These are phyloP conservation scores for Himalopsyche phryganea DNA, from an alignment of 1,140 invertebrate species.

Conservation along the genomic window DNA sequence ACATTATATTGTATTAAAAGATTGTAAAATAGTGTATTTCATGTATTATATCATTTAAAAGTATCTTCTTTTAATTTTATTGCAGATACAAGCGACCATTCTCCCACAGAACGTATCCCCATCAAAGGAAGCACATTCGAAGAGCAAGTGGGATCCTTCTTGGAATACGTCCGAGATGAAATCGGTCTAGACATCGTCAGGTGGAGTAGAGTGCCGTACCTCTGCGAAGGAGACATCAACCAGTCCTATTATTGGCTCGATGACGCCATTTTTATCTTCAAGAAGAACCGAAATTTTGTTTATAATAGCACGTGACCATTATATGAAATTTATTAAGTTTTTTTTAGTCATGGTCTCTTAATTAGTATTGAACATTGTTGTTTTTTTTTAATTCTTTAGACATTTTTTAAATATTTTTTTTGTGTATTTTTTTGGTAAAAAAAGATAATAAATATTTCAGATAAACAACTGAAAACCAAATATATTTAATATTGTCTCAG, in stretches of 20 bases:
- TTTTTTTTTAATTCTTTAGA: neutral
- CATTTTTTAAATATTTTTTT: neutral
- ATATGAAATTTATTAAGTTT: neutral
- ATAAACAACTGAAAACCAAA: too few relatives aligned
- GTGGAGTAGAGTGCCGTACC: constrained; percentile 85
- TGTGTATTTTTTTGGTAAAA: too few relatives aligned
- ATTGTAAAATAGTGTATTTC: too few relatives aligned
- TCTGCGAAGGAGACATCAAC: constrained; percentile 91
- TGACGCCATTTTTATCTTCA: constrained; percentile 78
- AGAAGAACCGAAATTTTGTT: constrained; percentile 32
- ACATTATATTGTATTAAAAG: too few relatives aligned
- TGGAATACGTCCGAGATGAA: constrained; percentile 67
- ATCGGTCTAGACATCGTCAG: constrained; percentile 67
- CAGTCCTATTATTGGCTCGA: constrained; percentile 88
- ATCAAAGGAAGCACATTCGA: constrained; percentile 72
- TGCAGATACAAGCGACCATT: constrained; percentile 63
- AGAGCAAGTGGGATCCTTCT: constrained; percentile 70
- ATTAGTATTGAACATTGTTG: neutral
- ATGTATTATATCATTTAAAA: too few relatives aligned
- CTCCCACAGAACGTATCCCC: constrained; percentile 67
- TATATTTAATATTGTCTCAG: too few relatives aligned
- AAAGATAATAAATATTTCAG: too few relatives aligned
- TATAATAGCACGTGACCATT: neutral
- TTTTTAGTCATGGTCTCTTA: neutral
- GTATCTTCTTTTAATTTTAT: too few relatives aligned